Percentiles rank a stretch among this genome's conserved stretches.
Conservation (phyloP, 2,888 invertebrate species). For the Protonemura montana region DNA sequence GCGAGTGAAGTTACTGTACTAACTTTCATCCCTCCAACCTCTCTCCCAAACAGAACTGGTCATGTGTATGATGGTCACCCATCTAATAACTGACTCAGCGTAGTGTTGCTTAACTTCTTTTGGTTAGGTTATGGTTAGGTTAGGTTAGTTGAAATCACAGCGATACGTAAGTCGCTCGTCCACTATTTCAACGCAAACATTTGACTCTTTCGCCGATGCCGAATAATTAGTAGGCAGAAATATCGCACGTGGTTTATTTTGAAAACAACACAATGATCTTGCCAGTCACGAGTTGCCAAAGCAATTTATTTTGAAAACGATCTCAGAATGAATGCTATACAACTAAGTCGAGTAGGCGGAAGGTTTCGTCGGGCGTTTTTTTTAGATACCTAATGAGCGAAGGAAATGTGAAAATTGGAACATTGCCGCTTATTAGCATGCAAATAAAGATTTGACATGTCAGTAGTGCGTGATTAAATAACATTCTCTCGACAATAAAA, state of each 20-base stretch:
- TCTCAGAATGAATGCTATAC: background rate
- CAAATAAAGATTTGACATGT: constrained; percentile 12
- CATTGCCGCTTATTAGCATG: background rate
- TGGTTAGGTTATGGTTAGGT: too few species aligned
- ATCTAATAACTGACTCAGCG: too few species aligned
- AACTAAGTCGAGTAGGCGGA: background rate
- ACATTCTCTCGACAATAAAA: background rate
- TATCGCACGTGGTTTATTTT: background rate
- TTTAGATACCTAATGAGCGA: background rate
- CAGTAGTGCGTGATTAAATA: background rate
- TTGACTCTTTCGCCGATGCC: background rate
- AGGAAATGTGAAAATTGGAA: background rate
- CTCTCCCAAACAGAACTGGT: too few species aligned
- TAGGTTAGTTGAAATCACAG: too few species aligned
- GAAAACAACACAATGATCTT: background rate
- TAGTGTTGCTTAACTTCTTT: too few species aligned
- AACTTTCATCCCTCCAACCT: too few species aligned
- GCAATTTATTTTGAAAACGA: background rate
- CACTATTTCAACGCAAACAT: background rate
- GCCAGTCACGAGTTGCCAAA: background rate
- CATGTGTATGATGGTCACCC: too few species aligned
- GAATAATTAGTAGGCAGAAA: background rate
- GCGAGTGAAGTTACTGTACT: too few species aligned
- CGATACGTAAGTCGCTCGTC: too few species aligned
- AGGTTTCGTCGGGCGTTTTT: background rate